Base-by-base conservation (phyloP, 2,888 invertebrate genomes). In the Druceiella hillmani region DNA sequence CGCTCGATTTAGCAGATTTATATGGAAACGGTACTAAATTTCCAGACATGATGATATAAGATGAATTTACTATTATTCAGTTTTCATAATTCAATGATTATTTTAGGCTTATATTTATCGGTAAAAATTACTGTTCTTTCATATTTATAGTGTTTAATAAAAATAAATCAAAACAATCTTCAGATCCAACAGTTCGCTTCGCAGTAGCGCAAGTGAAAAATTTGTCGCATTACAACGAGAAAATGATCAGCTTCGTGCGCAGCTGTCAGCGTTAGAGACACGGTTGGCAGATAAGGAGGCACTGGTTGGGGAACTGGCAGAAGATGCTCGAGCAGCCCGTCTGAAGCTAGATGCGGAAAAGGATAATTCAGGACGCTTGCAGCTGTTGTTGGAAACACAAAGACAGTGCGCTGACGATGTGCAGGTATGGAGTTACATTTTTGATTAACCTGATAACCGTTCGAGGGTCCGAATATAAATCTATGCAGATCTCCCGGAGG, bases 321-420 rank as follows among this genome's bases (percentile, higher is more conserved):
- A 58, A 2, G 73, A 76, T 45, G 55, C 69, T 40, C 66, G 67
- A 45, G 58, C 63, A 24, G 55, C 64, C 26, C 62, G 64, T 41
- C 62, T 70, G 26, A 72, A 74, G 11, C 58, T 64, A 29, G 71
- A 73, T 49, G 58, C 60, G 0, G 73, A 75, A 52, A 61, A 66
- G 6, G 70, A 74, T 44, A 71, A 73, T 52, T 66, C 74, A 13
- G 73, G 70, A 3, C 66, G 76, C 14, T 56, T 82, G 33, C 71
- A 79, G 48, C 64, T 74, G 20, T 61, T 76, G 40, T 56, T 83
- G 9, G 72, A 76, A 38, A 62, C 74, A 14, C 79, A 82, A 51
- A 74, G 75, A 50, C 68, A 75, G 28, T 70, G 72, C 25, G 70
- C 76, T 1, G 71, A 74, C 17, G 61, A 55, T 10, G 36, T 69